Percentiles rank a stretch among this genome's conserved stretches.
Conservation (phyloP, 37 sponge, comb jelly and placozoan genomes). For the Eunapius fragilis region DNA sequence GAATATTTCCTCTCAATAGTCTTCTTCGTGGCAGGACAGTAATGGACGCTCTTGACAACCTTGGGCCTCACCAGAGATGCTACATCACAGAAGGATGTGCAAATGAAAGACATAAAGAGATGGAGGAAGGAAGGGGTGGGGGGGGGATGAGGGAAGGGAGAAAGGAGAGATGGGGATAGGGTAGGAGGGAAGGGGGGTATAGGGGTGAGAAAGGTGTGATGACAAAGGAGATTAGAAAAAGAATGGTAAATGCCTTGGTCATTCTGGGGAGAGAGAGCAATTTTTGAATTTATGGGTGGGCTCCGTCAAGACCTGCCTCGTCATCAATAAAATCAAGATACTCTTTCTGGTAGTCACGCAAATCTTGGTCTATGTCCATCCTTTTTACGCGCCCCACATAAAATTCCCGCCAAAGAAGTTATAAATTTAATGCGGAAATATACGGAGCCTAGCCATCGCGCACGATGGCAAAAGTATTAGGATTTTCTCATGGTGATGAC, state of each 20-base stretch:
- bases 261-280: background rate
- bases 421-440: background rate
- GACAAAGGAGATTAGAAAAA: slow-evolving; percentile 90
- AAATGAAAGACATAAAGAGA: slow-evolving; percentile 22
- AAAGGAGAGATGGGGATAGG: too few species aligned
- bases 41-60: slow-evolving; percentile 98
- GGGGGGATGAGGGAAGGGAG: background rate
- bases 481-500: background rate
- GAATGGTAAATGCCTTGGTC: slow-evolving; percentile 44
- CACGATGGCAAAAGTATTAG: background rate
- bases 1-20: slow-evolving; percentile 90
- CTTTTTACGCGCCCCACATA: background rate
- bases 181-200: too few species aligned
- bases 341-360: slow-evolving; percentile 85
- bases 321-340: slow-evolving; percentile 97
- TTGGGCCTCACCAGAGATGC: slow-evolving; percentile 90
- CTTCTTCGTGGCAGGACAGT: slow-evolving; percentile 97
- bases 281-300: background rate
- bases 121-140: slow-evolving; percentile 13
- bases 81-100: slow-evolving; percentile 91
- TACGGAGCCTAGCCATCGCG: background rate
- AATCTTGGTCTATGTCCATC: slow-evolving; percentile 84
- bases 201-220: background rate
- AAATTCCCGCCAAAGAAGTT: background rate
- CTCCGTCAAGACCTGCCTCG: slow-evolving; percentile 49